Evolutionary conservation across 2,797 vertebrate species (phyloP).

Genomic region (Halcyon leucocephala): DNA sequence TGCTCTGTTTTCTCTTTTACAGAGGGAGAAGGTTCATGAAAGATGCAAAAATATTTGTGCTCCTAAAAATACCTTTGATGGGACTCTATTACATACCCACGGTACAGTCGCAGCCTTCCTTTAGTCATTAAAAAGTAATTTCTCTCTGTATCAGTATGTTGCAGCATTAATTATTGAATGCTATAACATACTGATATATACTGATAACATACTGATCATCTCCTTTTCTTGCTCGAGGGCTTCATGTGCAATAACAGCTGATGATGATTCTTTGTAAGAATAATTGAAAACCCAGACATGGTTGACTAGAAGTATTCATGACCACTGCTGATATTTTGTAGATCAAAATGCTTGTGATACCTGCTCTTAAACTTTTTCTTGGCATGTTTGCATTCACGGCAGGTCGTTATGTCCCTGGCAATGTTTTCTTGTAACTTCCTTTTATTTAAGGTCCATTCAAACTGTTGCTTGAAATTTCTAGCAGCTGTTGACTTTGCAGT

Average conservation of each 20-base stretch:
- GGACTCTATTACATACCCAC: constrained; percentile 85
- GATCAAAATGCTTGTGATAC: neutral
- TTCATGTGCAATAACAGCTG: neutral
- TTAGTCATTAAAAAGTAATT: neutral
- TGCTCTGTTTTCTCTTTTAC: constrained; percentile 49
- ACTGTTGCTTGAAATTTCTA: neutral
- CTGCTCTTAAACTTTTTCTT: neutral
- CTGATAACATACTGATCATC: neutral
- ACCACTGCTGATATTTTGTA: neutral
- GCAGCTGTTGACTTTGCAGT: neutral
- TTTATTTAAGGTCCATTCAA: neutral
- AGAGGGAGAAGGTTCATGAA: constrained; percentile 94
- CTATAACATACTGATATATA: neutral
- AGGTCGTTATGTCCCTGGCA: neutral
- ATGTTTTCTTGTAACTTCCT: neutral
- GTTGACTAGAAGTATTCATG: neutral
- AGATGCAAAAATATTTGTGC: constrained; percentile 91
- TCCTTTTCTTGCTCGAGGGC: neutral
- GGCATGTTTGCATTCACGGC: neutral
- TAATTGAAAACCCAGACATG: neutral
- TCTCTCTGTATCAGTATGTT: neutral
- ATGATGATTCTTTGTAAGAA: neutral
- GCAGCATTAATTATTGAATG: neutral
- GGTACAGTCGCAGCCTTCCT: constrained; percentile 79
- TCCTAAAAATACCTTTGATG: constrained; percentile 88